Conservation (phyloP, 64 coral and sea anemone genomes). For the Porites australiensis region DNA sequence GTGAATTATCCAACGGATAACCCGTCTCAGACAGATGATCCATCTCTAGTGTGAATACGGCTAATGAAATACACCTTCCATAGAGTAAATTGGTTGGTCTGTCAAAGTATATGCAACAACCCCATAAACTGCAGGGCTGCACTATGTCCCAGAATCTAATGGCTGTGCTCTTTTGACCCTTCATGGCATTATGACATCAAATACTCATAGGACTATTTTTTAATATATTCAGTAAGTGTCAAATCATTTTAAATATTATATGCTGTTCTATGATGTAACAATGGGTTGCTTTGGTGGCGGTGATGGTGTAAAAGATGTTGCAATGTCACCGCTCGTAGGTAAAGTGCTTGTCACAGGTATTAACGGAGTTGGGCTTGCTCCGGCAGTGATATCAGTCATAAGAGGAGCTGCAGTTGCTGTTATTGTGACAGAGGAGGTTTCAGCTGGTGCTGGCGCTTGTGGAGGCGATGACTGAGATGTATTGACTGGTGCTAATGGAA, state of each 20-base stretch:
- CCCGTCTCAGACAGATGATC: no score
- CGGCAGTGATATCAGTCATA: constrained; percentile 88
- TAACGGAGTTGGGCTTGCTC: constrained; percentile 82
- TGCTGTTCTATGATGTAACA: constrained; percentile 15
- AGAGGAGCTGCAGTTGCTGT: constrained; percentile 86
- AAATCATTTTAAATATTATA: neutral
- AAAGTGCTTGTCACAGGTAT: constrained; percentile 4
- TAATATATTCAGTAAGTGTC: neutral
- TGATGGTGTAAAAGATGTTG: constrained; percentile 41
- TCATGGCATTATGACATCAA: no score
- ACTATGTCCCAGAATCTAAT: no score
- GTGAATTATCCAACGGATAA: no score
- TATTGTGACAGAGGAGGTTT: constrained; percentile 55
- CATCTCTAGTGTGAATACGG: no score
- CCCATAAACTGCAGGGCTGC: neutral
- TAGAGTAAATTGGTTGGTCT: neutral
- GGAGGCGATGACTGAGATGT: neutral
- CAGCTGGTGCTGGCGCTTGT: constrained; percentile 25
- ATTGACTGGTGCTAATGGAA: neutral
- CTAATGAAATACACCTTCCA: neutral
- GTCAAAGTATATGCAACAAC: neutral
- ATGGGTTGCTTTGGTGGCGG: constrained; percentile 36
- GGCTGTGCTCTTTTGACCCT: no score
- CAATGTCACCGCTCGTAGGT: constrained; percentile 10
- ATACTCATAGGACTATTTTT: neutral